Conservation (phyloP, 1,140 invertebrate species). For the Microplitis demolitor region DNA sequence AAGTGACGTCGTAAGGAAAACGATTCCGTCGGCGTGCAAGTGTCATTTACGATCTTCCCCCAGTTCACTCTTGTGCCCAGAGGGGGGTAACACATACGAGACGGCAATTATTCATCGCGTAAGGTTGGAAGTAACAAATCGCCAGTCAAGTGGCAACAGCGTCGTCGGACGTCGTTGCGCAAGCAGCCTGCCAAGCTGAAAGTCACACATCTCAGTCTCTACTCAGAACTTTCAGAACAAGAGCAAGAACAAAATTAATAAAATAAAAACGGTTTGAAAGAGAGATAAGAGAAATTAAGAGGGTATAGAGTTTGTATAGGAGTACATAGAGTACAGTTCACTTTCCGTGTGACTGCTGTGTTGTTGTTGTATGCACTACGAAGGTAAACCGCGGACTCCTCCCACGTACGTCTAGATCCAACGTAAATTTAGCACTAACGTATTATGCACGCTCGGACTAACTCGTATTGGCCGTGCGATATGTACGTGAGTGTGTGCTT, state of each 20-base stretch:
- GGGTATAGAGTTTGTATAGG: too few species aligned
- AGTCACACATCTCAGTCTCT: background rate
- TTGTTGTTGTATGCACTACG: constrained; percentile 19
- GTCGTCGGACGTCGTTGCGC: constrained; percentile 46
- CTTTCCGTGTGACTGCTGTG: background rate
- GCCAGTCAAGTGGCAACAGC: constrained; percentile 59
- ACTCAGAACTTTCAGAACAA: background rate
- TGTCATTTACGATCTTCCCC: constrained; percentile 10
- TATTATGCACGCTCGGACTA: constrained; percentile 56
- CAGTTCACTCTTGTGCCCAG: background rate
- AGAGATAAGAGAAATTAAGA: constrained; percentile 33
- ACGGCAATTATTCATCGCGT: constrained; percentile 58
- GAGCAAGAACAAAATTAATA: background rate
- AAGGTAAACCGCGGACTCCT: constrained; percentile 40
- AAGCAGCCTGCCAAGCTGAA: constrained; percentile 29
- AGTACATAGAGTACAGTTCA: too few species aligned
- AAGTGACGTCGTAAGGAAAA: constrained; percentile 36
- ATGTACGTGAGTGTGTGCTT: constrained; percentile 31
- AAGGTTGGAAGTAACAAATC: constrained; percentile 59
- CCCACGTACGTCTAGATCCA: constrained; percentile 51
- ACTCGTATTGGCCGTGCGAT: constrained; percentile 47
- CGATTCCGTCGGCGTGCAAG: constrained; percentile 38
- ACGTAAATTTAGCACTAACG: constrained; percentile 55
- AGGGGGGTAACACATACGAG: constrained; percentile 21
- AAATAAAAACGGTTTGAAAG: constrained; percentile 3